Evolutionary conservation across 1,140 invertebrate genomes (phyloP).

Genomic region (Zaprionus capensis): DNA sequence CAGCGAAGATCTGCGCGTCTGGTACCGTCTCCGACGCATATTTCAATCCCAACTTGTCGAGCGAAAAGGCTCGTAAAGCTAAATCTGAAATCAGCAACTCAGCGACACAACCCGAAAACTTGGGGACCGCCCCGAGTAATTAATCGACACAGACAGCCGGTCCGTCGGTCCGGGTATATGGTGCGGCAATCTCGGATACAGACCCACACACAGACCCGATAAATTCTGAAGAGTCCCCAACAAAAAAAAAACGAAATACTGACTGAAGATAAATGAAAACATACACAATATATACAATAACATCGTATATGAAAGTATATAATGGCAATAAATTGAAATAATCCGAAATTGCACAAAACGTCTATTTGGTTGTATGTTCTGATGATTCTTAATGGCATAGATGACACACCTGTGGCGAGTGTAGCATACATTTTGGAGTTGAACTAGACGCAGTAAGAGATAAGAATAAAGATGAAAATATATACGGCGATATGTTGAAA

Average conservation of each 20-base stretch:
- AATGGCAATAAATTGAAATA: neutral
- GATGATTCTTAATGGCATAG: neutral
- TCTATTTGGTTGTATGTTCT: neutral
- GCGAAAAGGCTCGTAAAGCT: conserved; percentile 77
- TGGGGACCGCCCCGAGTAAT: conserved; percentile 55
- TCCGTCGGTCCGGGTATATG: neutral
- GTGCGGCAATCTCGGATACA: conserved; percentile 5
- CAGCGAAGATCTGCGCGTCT: conserved; percentile 46
- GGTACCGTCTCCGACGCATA: conserved; percentile 70
- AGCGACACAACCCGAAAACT: conserved; percentile 26
- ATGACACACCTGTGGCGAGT: neutral
- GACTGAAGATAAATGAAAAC: conserved; percentile 16
- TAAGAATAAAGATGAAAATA: neutral
- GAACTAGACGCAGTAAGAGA: neutral
- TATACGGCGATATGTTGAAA: neutral
- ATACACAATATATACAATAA: conserved; percentile 15
- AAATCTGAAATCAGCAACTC: conserved; percentile 74
- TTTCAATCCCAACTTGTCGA: conserved; percentile 72
- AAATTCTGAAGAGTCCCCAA: conserved; percentile 15
- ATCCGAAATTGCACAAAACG: neutral
- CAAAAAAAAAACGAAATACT: conserved; percentile 20
- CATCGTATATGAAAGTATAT: neutral
- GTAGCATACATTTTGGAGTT: conserved; percentile 35
- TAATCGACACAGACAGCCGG: conserved; percentile 62
- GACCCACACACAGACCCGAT: conserved; percentile 16